Conservation (phyloP, 2,113 vertebrate genomes). For the Catharus minimus region DNA sequence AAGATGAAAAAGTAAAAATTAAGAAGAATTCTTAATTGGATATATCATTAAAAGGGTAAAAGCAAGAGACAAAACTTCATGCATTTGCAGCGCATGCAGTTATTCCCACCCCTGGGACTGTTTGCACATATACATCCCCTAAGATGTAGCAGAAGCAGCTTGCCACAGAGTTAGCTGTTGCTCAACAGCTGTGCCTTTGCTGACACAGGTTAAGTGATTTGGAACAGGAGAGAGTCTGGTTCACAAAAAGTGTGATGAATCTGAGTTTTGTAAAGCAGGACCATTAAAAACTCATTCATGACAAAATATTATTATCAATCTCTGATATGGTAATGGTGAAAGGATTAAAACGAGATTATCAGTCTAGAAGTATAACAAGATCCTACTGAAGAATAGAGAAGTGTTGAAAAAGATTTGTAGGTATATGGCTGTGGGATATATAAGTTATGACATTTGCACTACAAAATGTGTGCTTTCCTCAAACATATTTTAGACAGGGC, state of each 20-base stretch:
- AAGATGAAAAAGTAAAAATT: background rate
- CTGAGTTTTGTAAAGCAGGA: background rate
- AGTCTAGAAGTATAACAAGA: background rate
- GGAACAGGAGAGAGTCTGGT: background rate
- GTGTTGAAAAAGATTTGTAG: background rate
- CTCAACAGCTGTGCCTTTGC: constrained; percentile 27
- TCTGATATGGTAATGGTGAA: background rate
- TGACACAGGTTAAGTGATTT: background rate
- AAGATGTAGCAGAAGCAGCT: background rate
- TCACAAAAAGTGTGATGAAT: background rate
- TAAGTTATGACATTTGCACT: background rate
- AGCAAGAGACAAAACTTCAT: background rate
- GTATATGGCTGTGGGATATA: background rate
- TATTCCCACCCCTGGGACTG: background rate
- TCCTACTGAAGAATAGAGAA: background rate
- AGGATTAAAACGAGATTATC: background rate
- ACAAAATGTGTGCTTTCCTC: background rate
- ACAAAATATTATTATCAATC: background rate
- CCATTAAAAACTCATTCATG: background rate
- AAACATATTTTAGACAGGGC: background rate
- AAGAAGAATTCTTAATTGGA: background rate
- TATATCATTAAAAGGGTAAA: background rate
- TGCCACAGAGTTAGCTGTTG: background rate
- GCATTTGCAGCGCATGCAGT: background rate
- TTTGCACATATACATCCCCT: background rate